A percentile compares a stretch with the other conserved stretches of the same genome.
These are phyloP conservation scores for Sisor rabdophorus DNA, from an alignment of 2,113 vertebrate genomes.

Conservation along the genomic window DNA sequence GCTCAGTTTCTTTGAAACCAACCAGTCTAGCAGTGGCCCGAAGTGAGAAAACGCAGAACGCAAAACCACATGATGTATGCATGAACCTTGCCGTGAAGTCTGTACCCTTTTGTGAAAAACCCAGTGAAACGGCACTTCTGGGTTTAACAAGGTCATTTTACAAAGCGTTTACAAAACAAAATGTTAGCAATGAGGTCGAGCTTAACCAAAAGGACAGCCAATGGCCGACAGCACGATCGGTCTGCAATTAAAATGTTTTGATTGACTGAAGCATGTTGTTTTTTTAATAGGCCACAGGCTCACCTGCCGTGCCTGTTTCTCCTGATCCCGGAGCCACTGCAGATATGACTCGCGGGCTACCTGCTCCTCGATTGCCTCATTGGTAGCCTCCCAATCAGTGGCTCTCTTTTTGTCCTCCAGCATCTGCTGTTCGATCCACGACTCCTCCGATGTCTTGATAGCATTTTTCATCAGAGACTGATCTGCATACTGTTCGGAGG, in stretches of 20 bases:
- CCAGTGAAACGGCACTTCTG: not conserved
- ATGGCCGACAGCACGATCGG: not conserved
- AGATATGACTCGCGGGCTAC: conserved; percentile 91
- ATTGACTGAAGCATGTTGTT: not conserved
- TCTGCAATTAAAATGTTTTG: not conserved
- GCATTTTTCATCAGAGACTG: conserved; percentile 93
- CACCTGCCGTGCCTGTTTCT: conserved; percentile 89
- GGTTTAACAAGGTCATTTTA: not conserved
- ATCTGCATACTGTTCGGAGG: conserved; percentile 76
- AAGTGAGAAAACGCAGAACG: conserved; percentile 39
- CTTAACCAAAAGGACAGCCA: not conserved
- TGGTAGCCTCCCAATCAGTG: conserved; percentile 94
- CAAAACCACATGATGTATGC: not conserved
- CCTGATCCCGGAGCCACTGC: conserved; percentile 92
- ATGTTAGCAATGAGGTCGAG: not conserved
- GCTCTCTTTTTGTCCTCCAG: conserved; percentile 92
- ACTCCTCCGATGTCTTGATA: conserved; percentile 94
- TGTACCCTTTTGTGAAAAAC: conserved; percentile 7
- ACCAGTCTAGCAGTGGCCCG: not conserved
- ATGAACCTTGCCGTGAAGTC: not conserved
- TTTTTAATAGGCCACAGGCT: not conserved
- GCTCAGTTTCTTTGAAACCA: conserved; percentile 31
- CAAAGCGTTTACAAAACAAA: not conserved
- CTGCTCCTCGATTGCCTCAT: conserved; percentile 95
- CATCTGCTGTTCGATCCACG: conserved; percentile 98